Evolutionary conservation across 2,113 vertebrate species (phyloP).

Genomic region (Natator depressus): DNA sequence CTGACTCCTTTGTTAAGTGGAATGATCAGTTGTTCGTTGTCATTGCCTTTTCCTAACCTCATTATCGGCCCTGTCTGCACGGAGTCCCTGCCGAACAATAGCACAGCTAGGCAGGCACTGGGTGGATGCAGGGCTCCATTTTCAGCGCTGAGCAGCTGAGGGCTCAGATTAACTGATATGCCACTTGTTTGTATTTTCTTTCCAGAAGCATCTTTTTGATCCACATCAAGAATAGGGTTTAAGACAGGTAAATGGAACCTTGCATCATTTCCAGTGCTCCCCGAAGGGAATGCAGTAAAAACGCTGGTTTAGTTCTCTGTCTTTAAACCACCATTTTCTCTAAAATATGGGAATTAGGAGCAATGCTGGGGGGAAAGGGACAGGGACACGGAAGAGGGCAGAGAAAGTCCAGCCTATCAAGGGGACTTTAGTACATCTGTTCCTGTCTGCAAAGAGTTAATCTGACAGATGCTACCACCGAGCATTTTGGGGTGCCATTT

Average conservation of each 20-base stretch:
- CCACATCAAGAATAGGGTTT: conserved; percentile 53
- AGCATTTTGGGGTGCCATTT: conserved; percentile 52
- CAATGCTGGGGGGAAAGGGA: not conserved
- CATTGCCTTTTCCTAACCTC: accelerated
- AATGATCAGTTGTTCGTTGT: not conserved
- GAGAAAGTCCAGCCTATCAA: not conserved
- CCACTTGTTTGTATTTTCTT: not conserved
- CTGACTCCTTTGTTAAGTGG: not conserved
- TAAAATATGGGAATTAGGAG: not conserved
- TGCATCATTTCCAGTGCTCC: conserved; percentile 12
- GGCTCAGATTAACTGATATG: not conserved
- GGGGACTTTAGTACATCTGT: not conserved
- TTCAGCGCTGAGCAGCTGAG: not conserved
- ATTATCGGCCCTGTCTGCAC: accelerated
- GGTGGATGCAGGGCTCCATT: not conserved
- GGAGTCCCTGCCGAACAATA: not conserved
- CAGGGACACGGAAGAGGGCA: not conserved
- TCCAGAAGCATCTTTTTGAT: conserved; percentile 14
- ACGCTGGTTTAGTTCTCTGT: not conserved
- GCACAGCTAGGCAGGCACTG: accelerated
- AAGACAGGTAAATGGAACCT: conserved; percentile 49
- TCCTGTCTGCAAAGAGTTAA: not conserved
- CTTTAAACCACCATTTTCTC: not conserved
- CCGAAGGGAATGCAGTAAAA: conserved; percentile 3
- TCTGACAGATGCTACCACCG: not conserved